These are phyloP conservation scores for Podargus strigoides DNA, from an alignment of 2,797 vertebrate genomes.

Conservation along the genomic window DNA sequence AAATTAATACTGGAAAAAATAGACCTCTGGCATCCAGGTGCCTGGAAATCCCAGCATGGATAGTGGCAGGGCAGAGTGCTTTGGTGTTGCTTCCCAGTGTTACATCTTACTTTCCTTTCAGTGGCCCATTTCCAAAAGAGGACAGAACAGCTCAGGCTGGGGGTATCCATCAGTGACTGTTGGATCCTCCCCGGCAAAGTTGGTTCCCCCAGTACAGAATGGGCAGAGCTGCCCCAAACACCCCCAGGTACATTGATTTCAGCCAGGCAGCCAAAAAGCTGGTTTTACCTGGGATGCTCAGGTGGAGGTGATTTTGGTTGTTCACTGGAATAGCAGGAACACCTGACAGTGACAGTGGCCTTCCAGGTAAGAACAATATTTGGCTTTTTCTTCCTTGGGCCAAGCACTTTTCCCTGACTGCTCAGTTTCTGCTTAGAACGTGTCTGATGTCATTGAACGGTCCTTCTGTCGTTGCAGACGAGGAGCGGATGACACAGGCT, in stretches of 20 bases:
- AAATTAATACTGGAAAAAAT: background rate
- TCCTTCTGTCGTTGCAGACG: background rate
- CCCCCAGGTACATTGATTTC: background rate
- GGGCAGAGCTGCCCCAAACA: background rate
- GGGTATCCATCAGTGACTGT: accelerated
- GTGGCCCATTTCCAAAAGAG: background rate
- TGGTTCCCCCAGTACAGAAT: background rate
- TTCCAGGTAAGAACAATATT: background rate
- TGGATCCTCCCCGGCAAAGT: background rate
- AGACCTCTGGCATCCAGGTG: background rate
- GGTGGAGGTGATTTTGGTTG: background rate
- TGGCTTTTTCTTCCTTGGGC: background rate
- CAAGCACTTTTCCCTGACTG: background rate
- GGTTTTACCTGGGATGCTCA: accelerated
- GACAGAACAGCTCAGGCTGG: background rate
- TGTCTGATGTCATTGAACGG: background rate
- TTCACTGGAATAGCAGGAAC: background rate
- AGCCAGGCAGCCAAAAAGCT: background rate
- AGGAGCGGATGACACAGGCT: background rate
- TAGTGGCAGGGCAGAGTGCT: background rate
- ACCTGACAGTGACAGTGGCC: background rate
- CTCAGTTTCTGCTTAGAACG: accelerated
- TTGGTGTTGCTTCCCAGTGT: background rate
- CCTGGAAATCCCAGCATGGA: background rate
- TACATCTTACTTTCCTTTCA: background rate